phyloP scores from a whole-genome alignment of 2,888 invertebrate genomes.

The Acleris holmiana region DNA sequence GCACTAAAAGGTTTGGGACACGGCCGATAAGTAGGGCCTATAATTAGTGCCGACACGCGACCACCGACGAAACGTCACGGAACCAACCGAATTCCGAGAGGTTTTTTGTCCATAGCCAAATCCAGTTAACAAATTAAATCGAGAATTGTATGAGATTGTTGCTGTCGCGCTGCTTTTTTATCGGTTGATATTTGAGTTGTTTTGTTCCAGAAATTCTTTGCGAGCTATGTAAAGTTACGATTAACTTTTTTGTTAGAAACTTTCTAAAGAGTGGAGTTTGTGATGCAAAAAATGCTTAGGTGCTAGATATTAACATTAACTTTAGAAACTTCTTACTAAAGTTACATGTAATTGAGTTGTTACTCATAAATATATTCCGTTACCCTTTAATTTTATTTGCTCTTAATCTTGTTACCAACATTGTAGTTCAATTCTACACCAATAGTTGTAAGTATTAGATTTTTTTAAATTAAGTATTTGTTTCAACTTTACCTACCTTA shows the following conservation, averaged over 20 bases:
- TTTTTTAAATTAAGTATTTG: too few relatives aligned
- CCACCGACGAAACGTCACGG: constrained; percentile 59
- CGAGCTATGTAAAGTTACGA: background rate
- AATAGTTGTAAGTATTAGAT: too few relatives aligned
- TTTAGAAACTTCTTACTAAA: too few relatives aligned
- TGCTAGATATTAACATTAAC: too few relatives aligned
- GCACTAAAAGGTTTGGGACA: constrained; percentile 77
- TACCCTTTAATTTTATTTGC: too few relatives aligned
- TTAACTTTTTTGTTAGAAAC: background rate
- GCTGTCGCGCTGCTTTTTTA: constrained; percentile 11
- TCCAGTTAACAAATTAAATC: constrained; percentile 36
- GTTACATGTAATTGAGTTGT: too few relatives aligned
- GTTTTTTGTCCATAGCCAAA: constrained; percentile 22
- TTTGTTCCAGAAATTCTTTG: constrained; percentile 2
- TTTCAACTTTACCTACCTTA: too few relatives aligned
- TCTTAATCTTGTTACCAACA: too few relatives aligned
- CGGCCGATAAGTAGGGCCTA: constrained; percentile 70
- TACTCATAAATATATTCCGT: too few relatives aligned
- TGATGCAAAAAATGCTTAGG: too few relatives aligned
- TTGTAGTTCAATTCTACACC: too few relatives aligned
- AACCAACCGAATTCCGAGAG: constrained; percentile 27
- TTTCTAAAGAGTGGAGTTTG: too few relatives aligned
- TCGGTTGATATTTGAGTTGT: constrained; percentile 1
- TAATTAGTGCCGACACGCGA: constrained; percentile 80
- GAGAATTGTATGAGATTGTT: constrained; percentile 29